phyloP scores from a whole-genome alignment of 2,113 vertebrate species.

The Narcine bancroftii region DNA sequence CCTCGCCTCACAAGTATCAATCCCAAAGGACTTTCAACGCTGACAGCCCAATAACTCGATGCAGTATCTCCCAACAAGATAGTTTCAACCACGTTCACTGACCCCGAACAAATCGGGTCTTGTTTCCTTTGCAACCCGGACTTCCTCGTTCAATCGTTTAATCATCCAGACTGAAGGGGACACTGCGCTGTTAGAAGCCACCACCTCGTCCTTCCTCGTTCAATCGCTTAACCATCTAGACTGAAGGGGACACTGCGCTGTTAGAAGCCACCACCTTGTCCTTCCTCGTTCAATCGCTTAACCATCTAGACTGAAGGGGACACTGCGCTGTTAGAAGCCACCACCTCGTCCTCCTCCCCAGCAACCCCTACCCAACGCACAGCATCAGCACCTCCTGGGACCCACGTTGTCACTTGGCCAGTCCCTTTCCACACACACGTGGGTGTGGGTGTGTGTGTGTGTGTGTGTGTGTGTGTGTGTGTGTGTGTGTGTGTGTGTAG shows the following conservation, averaged over 20 bases:
- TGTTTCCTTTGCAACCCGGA: conserved; percentile 49
- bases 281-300: conserved; percentile 55
- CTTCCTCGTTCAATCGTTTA: conserved; percentile 55
- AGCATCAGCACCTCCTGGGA: background rate
- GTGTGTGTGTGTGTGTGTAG: too few relatives aligned
- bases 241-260: conserved; percentile 48
- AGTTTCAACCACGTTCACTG: conserved; percentile 56
- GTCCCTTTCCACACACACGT: background rate
- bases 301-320: conserved; percentile 51
- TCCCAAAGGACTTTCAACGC: conserved; percentile 49
- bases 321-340: conserved; percentile 42
- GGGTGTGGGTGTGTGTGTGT: background rate
- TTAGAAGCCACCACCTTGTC: conserved; percentile 42
- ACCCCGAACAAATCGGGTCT: conserved; percentile 63
- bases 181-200: conserved; percentile 42
- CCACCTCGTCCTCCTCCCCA: background rate
- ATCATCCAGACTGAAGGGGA: conserved; percentile 51
- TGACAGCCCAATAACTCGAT: conserved; percentile 62
- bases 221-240: conserved; percentile 53
- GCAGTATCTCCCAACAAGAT: conserved; percentile 61
- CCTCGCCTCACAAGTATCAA: conserved; percentile 49
- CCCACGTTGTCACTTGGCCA: background rate
- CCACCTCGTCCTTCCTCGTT: conserved; percentile 45
- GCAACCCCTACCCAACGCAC: background rate
- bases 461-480: too few relatives aligned